A percentile compares a stretch with the other conserved stretches of the same genome.
These are phyloP conservation scores for Gallinago media DNA, from an alignment of 2,113 vertebrate genomes.

Conservation along the genomic window DNA sequence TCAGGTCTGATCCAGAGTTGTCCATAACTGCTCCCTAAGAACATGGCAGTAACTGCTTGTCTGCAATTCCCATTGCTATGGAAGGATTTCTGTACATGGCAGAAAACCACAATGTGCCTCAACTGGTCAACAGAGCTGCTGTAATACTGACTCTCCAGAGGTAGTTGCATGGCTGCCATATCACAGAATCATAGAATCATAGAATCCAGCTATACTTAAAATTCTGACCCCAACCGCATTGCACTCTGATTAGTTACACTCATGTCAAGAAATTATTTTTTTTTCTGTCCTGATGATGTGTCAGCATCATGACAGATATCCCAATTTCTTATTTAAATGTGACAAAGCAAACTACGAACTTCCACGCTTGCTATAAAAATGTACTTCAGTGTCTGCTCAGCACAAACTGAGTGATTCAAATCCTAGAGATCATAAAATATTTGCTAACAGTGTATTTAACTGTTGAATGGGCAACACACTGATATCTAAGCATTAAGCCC, in stretches of 20 bases:
- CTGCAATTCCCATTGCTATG: background rate
- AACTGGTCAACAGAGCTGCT: background rate
- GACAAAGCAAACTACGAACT: background rate
- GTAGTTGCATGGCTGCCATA: accelerated
- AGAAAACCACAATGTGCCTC: background rate
- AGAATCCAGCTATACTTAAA: background rate
- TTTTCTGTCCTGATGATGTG: background rate
- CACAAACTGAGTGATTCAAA: background rate
- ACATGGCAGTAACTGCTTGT: background rate
- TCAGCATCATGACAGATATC: background rate
- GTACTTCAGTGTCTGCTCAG: background rate
- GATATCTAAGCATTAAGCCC: background rate
- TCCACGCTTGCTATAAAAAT: background rate
- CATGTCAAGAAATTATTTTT: background rate
- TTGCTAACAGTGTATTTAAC: background rate
- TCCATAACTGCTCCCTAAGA: background rate
- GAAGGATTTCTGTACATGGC: background rate
- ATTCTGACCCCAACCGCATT: background rate
- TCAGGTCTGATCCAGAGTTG: no score
- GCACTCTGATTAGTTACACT: no score
- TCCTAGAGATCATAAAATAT: background rate
- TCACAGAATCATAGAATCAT: background rate
- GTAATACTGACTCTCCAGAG: background rate
- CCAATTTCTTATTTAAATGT: background rate
- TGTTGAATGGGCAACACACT: background rate